Base-by-base conservation (phyloP, 2,797 vertebrate species). In the Oophaga sylvatica region DNA sequence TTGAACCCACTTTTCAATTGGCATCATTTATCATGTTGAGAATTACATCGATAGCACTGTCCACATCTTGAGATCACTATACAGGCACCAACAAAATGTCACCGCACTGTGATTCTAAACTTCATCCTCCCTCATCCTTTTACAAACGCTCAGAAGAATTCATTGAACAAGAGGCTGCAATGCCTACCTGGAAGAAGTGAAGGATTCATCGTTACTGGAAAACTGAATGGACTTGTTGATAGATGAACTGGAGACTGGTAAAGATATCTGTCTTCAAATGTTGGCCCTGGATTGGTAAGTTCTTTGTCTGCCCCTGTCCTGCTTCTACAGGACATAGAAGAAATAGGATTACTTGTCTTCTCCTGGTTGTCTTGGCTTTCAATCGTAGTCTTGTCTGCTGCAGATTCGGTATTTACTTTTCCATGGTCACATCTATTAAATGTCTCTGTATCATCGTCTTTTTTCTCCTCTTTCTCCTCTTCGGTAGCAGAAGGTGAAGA, bases 401-500 rank as follows among this genome's bases (percentile, higher is more conserved):
- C 92, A 17, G 96, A 90, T 71, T 96, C 96, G 0, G 90, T 81
- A 68, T 95, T 94, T 73, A 81, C 92, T 94, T 97, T 97, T 5
- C 83, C 91, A 87, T 95, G 95, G 20, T 95, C 96, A 0, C 92
- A 93, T 91, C 95, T 96, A 90, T 79, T 91, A 26, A 91, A 60
- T 41, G 90, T 68, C 77, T 97, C 96, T 1, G 89, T 93, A 65
- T 95, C 96, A 31, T 94, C 80, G 68, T 97, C 97, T 75, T 96
- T 95, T 89, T 96, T 96, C 12, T 91, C 91, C 2, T 97, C 96
- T 81, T 97, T 96, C 88, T 98, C 97, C 82, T 97, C 97, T 7
- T 94, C 95, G 0, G 88, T 94, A 1, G 91, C 90, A 5, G 90
- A 92, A 9, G 89, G 84, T 73, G 94, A 95, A 91, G 93, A 93